Conservation (phyloP, 2,888 invertebrate species). For the Graphium colonna region DNA sequence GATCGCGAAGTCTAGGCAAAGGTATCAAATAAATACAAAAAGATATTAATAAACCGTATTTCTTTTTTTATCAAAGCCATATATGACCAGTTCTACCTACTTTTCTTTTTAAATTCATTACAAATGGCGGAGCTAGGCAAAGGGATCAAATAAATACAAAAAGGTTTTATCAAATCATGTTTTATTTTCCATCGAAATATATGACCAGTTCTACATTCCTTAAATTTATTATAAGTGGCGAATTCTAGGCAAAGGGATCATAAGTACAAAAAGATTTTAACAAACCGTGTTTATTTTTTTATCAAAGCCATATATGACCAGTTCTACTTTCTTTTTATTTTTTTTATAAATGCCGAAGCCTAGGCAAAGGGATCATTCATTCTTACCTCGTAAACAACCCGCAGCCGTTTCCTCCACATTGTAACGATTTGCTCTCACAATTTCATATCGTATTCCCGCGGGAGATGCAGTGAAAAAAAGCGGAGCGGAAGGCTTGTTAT, state of each 20-base stretch:
- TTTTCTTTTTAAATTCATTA: slow-evolving; percentile 4
- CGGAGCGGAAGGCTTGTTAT: slow-evolving; percentile 37
- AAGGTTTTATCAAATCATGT: too few species aligned
- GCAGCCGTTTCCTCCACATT: slow-evolving; percentile 22
- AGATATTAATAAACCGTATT: too few species aligned
- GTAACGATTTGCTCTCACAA: slow-evolving; percentile 19
- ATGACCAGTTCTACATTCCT: too few species aligned
- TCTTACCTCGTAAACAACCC: slow-evolving; percentile 11
- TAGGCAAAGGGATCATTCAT: slow-evolving; percentile 21
- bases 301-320: slow-evolving; percentile 9
- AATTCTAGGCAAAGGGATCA: too few species aligned
- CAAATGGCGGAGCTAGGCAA: slow-evolving; percentile 17
- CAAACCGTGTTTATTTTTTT: not conserved
- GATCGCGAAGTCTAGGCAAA: too few species aligned
- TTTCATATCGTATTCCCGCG: slow-evolving; percentile 25
- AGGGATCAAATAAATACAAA: too few species aligned
- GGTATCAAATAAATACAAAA: too few species aligned
- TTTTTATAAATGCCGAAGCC: slow-evolving; percentile 9
- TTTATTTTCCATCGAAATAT: too few species aligned
- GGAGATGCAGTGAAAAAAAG: slow-evolving; percentile 24
- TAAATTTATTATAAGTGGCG: too few species aligned
- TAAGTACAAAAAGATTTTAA: too few species aligned
- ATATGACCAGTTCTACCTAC: slow-evolving; percentile 10
- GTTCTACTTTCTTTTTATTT: slow-evolving; percentile 8
- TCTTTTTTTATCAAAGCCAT: not conserved